Percentiles rank a stretch among this genome's conserved stretches.
Conservation (phyloP, 2,888 invertebrate species). For the Lucinisca nassula region DNA sequence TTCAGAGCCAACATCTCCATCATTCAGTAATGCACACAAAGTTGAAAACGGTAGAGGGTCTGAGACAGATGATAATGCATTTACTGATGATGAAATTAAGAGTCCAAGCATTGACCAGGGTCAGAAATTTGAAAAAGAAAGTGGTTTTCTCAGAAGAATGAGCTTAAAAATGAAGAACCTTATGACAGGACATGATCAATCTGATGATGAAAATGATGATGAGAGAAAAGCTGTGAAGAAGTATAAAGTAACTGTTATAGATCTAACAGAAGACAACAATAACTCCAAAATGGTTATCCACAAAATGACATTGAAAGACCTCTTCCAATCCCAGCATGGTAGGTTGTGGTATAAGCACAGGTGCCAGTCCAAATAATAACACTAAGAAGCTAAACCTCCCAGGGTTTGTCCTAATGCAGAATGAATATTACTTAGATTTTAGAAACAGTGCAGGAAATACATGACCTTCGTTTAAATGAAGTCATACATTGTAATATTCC, state of each 20-base stretch:
- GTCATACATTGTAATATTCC: too few species aligned
- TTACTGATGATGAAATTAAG: conserved; percentile 52
- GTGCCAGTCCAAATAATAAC: neutral
- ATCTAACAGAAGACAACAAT: conserved; percentile 79
- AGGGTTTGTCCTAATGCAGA: neutral
- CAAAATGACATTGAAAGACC: conserved; percentile 73
- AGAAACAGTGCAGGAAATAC: too few species aligned
- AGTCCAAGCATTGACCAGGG: conserved; percentile 14
- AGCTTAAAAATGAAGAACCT: conserved; percentile 79
- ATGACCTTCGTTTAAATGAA: too few species aligned
- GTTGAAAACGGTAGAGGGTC: conserved; percentile 41
- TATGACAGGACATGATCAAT: conserved; percentile 65
- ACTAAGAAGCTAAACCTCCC: neutral
- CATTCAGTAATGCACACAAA: neutral
- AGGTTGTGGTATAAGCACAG: conserved; percentile 28
- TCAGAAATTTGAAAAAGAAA: conserved; percentile 24
- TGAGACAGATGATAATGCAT: conserved; percentile 53
- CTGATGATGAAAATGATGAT: conserved; percentile 63
- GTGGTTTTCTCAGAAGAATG: conserved; percentile 77
- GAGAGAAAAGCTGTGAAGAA: conserved; percentile 52
- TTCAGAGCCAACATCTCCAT: neutral
- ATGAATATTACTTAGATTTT: too few species aligned
- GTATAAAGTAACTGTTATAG: conserved; percentile 78
- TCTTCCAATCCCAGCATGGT: conserved; percentile 45
- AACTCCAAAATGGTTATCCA: conserved; percentile 72